Base-by-base conservation (phyloP, 2,888 invertebrate species). In the Philopedon plagiatum region DNA sequence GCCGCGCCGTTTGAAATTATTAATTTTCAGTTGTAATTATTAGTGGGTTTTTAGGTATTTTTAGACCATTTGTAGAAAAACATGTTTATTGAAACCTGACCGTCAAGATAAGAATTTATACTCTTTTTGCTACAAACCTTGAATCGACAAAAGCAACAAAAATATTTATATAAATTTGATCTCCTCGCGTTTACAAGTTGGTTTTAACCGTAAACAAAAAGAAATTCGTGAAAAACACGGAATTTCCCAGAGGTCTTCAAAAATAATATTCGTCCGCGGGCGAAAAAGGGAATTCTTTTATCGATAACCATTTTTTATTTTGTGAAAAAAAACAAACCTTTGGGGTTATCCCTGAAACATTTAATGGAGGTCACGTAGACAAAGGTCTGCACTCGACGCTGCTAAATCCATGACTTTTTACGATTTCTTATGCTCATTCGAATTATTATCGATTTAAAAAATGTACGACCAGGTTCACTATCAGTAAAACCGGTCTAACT, bases 331-430 rank as follows among this genome's bases (percentile, higher is more conserved):
- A 44, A 66, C 58, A 21, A 54, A 15, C 44, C 60, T 60, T 51
- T 58, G 49, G 67, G 60, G 67, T 60, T 67, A 60, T 67, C 67
- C 46, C 34, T 19, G 60, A 67, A 67, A 58, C 58, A 67, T 67
- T 67, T 60, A 67, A 60, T 67, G 32, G 49, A 51, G 60, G 60
- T 60, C 67, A 49, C 60, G 29, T 37, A 46, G 37, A 44, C 26
- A 49, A 49, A 60, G 60, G 67, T 58, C 60, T 32, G 19, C 13
- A 23, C 32, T 60, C 19, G 41, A 32, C 19, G 46, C 29, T 57
- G 41, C 13, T 26, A 13, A 49, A 26, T 26, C 18, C 46, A 13
- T 21, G 39, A 44, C 60, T 34, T 49, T 66, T 44, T 23, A 15
- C 21, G n/a, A 57, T 66, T 66, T 57, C 58, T 41, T 37, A 26